Conservation (phyloP, 2,888 invertebrate species). For the Alcis repandata region DNA sequence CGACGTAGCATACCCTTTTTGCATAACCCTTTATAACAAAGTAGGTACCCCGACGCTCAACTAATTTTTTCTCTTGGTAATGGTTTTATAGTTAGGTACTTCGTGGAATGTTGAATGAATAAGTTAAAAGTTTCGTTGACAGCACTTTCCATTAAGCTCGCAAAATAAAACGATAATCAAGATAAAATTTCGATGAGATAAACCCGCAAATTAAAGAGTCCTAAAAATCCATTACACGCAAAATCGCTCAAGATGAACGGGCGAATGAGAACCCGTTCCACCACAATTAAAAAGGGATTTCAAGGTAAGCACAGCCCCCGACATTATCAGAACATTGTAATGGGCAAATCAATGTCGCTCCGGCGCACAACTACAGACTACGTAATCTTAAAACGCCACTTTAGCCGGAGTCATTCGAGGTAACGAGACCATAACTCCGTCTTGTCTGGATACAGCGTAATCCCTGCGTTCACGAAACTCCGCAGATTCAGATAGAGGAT, state of each 20-base stretch:
- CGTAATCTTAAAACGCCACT: constrained; percentile 65
- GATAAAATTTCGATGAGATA: constrained; percentile 24
- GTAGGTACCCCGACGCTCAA: neutral
- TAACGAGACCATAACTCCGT: constrained; percentile 80
- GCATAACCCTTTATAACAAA: no score
- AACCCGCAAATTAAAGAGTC: constrained; percentile 24
- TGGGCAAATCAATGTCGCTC: constrained; percentile 57
- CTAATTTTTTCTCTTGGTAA: neutral
- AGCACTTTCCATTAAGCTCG: constrained; percentile 16
- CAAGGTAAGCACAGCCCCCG: constrained; percentile 48
- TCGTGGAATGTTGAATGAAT: no score
- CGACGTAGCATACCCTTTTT: no score
- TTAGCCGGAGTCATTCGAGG: constrained; percentile 73
- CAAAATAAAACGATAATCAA: constrained; percentile 21
- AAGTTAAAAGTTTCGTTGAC: constrained; percentile 4
- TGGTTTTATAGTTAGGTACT: neutral
- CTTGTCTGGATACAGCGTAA: constrained; percentile 76
- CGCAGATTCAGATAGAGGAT: constrained; percentile 77
- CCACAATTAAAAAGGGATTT: constrained; percentile 51
- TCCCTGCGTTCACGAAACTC: constrained; percentile 77
- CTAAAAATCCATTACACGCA: constrained; percentile 25
- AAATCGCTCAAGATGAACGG: constrained; percentile 19
- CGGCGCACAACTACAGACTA: constrained; percentile 54
- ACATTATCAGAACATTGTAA: constrained; percentile 61
- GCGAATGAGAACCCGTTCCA: constrained; percentile 36